phyloP scores from a whole-genome alignment of 2,797 vertebrate species.

The Benthosema pterotum region DNA sequence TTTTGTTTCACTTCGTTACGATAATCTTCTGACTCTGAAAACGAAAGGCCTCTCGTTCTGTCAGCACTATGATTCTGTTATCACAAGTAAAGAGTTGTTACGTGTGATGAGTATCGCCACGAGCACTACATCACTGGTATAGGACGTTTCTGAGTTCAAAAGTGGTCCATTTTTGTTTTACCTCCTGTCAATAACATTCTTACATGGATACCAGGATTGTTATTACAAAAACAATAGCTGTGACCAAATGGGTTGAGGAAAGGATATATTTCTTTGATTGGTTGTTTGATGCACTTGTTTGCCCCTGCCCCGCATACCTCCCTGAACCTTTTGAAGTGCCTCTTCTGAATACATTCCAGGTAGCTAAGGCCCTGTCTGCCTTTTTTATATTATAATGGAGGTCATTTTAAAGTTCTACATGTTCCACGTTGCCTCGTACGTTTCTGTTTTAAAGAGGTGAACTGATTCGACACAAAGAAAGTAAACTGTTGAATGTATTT shows the following conservation, averaged over 20 bases:
- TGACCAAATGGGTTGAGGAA: conserved; percentile 80
- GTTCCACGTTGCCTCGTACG: conserved; percentile 84
- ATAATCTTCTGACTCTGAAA: conserved; percentile 16
- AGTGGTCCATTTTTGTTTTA: background rate
- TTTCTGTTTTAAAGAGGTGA: conserved; percentile 76
- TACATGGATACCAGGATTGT: conserved; percentile 46
- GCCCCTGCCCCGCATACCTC: conserved; percentile 49
- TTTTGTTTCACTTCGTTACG: conserved; percentile 1
- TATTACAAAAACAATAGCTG: conserved; percentile 73
- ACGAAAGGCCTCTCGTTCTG: conserved; percentile 12
- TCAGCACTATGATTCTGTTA: background rate
- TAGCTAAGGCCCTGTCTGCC: conserved; percentile 78
- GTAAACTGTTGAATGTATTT: conserved; percentile 97
- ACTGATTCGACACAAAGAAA: conserved; percentile 92
- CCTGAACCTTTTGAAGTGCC: conserved; percentile 86
- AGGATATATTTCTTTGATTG: conserved; percentile 56
- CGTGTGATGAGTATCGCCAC: background rate
- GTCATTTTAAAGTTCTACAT: conserved; percentile 78
- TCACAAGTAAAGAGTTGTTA: conserved; percentile 26
- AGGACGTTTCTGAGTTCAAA: too few relatives aligned
- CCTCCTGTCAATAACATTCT: conserved; percentile 28
- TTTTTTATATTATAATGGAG: conserved; percentile 82
- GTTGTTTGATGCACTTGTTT: conserved; percentile 72
- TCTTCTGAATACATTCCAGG: conserved; percentile 95
- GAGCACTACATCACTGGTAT: conserved; percentile 21